Percentiles rank a stretch among this genome's conserved stretches.
Conservation (phyloP, 1,140 invertebrate species). For the Spodoptera frugiperda region DNA sequence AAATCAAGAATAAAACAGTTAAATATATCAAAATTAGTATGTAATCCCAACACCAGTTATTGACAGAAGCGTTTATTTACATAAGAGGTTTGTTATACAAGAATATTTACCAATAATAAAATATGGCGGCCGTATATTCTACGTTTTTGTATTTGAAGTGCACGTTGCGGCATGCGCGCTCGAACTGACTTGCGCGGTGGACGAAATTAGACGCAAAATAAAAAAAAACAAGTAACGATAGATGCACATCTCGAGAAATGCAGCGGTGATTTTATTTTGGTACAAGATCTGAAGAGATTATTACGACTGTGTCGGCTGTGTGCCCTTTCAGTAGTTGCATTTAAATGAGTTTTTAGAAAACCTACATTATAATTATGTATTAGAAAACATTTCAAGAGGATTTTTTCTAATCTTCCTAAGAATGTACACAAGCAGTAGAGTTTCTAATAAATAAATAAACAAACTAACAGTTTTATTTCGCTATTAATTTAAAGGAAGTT, state of each 20-base stretch:
- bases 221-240: conserved; percentile 68
- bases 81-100: conserved; percentile 17
- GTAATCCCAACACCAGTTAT: conserved; percentile 37
- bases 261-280: conserved; percentile 72
- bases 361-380: too few species aligned
- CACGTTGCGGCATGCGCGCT: conserved; percentile 68
- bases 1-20: conserved; percentile 46
- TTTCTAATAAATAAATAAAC: too few species aligned
- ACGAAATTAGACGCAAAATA: conserved; percentile 79
- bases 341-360: too few species aligned
- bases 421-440: too few species aligned
- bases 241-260: conserved; percentile 80
- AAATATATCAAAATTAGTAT: conserved; percentile 42
- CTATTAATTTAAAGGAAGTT: too few species aligned
- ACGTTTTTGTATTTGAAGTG: conserved; percentile 54
- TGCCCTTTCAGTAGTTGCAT: conserved; percentile 10
- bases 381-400: too few species aligned
- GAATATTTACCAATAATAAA: conserved; percentile 64
- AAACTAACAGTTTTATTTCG: too few species aligned
- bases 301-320: conserved; percentile 26
- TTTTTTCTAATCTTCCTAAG: too few species aligned
- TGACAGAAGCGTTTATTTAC: conserved; percentile 39
- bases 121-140: conserved; percentile 35
- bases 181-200: conserved; percentile 78
- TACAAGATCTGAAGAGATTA: conserved; percentile 36